These are phyloP conservation scores for Minunthozetes semirufus DNA, from an alignment of 2,888 invertebrate genomes.

Conservation along the genomic window DNA sequence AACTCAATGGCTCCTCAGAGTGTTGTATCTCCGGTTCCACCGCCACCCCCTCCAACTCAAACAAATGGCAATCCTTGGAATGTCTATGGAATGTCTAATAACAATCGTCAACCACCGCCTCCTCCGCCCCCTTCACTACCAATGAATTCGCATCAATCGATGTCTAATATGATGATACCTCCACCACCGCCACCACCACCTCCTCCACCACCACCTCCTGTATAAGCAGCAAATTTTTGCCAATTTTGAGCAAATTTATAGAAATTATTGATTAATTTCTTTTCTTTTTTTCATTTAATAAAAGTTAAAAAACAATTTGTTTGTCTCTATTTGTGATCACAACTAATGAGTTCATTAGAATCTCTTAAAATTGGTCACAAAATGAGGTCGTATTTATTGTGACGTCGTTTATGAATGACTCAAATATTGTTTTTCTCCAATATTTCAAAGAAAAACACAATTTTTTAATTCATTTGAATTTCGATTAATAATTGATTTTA, in stretches of 20 bases:
- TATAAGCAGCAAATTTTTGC: background rate
- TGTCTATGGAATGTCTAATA: background rate
- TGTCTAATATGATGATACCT: slow-evolving; percentile 40
- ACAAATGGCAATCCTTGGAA: slow-evolving; percentile 30
- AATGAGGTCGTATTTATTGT: too few relatives aligned
- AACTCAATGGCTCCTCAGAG: slow-evolving; percentile 11
- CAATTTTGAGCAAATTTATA: too few relatives aligned
- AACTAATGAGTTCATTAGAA: too few relatives aligned
- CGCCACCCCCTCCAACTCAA: slow-evolving; percentile 38
- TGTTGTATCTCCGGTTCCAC: slow-evolving; percentile 28
- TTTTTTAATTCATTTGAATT: too few relatives aligned
- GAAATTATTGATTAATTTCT: background rate
- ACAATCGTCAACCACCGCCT: slow-evolving; percentile 45
- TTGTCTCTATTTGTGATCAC: too few relatives aligned
- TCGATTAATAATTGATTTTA: too few relatives aligned
- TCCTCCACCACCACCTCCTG: slow-evolving; percentile 29
- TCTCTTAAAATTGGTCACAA: too few relatives aligned
- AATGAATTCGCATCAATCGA: slow-evolving; percentile 31
- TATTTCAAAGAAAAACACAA: too few relatives aligned
- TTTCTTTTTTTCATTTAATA: too few relatives aligned
- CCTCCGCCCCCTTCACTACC: slow-evolving; percentile 48
- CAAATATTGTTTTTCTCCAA: too few relatives aligned
- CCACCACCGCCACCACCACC: slow-evolving; percentile 42
- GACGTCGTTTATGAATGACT: too few relatives aligned
- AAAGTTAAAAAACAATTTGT: too few relatives aligned